phyloP scores from a whole-genome alignment of 2,888 invertebrate species.

The Hydropsyche betteni region DNA sequence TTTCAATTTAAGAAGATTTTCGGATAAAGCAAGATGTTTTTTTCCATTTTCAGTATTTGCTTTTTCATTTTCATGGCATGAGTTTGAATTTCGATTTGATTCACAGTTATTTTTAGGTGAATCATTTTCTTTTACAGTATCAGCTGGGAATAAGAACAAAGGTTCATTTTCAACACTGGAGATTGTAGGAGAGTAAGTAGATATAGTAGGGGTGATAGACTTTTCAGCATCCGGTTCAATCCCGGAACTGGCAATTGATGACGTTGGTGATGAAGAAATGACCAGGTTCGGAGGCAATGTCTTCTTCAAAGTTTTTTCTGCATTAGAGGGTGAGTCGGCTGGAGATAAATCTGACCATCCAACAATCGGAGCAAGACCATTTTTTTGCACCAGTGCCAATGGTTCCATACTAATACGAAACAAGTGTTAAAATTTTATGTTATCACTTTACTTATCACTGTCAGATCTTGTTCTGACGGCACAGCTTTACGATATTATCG shows the following conservation, averaged over 20 bases:
- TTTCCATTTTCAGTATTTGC: too few species aligned
- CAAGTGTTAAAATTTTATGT: not conserved
- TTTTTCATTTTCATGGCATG: too few species aligned
- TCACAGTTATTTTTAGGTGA: too few species aligned
- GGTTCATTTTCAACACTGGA: constrained; percentile 56
- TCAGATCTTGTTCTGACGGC: constrained; percentile 39
- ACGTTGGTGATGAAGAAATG: constrained; percentile 55
- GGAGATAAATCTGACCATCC: constrained; percentile 57
- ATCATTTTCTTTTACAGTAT: too few species aligned
- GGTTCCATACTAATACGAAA: constrained; percentile 44
- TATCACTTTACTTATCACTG: constrained; percentile 15
- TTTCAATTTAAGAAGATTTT: not conserved
- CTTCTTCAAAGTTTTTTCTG: constrained; percentile 53
- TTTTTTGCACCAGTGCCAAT: constrained; percentile 42
- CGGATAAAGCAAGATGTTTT: not conserved
- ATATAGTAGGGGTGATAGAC: constrained; percentile 55
- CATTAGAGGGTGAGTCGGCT: constrained; percentile 53
- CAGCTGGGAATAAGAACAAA: constrained; percentile 44
- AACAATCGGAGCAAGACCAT: constrained; percentile 56
- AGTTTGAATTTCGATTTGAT: too few species aligned
- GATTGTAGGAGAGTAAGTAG: constrained; percentile 55
- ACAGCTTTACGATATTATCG: constrained; percentile 33
- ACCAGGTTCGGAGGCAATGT: constrained; percentile 57
- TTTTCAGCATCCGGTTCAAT: constrained; percentile 63
- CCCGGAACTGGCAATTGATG: constrained; percentile 61